These are phyloP conservation scores for Poecilia latipinna DNA, from an alignment of 2,113 vertebrate species.

Conservation along the genomic window DNA sequence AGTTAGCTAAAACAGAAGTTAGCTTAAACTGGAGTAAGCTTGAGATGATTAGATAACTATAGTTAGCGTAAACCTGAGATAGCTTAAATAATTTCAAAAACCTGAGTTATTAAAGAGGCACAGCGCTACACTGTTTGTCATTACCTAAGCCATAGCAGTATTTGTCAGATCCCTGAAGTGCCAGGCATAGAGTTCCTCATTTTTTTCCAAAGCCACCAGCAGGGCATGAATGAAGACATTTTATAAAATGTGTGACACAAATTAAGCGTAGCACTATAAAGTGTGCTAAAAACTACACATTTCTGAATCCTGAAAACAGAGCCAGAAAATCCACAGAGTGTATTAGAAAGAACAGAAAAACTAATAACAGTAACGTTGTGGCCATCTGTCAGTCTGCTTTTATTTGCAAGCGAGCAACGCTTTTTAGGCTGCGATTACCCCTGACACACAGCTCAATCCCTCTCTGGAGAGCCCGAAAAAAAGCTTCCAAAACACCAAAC, in stretches of 20 bases:
- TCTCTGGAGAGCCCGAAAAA: background rate
- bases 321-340: background rate
- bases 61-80: too few relatives aligned
- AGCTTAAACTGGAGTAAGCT: too few relatives aligned
- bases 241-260: background rate
- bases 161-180: too few relatives aligned
- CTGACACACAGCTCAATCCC: background rate
- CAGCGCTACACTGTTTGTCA: too few relatives aligned
- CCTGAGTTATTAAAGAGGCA: background rate
- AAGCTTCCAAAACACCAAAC: background rate
- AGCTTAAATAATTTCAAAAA: too few relatives aligned
- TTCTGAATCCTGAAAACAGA: background rate
- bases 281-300: background rate
- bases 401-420: background rate
- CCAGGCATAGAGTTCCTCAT: too few relatives aligned
- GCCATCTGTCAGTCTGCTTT: slow-evolving; percentile 7
- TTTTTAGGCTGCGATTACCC: background rate
- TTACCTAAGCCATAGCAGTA: too few relatives aligned
- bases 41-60: too few relatives aligned
- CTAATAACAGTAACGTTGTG: background rate
- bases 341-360: slow-evolving; percentile 2
- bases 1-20: too few relatives aligned
- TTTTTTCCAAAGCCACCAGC: too few relatives aligned
- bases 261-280: background rate
- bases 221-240: background rate